Base-by-base conservation (phyloP, 2,113 vertebrate genomes). In the Sinocyclocheilus maitianheensis region DNA sequence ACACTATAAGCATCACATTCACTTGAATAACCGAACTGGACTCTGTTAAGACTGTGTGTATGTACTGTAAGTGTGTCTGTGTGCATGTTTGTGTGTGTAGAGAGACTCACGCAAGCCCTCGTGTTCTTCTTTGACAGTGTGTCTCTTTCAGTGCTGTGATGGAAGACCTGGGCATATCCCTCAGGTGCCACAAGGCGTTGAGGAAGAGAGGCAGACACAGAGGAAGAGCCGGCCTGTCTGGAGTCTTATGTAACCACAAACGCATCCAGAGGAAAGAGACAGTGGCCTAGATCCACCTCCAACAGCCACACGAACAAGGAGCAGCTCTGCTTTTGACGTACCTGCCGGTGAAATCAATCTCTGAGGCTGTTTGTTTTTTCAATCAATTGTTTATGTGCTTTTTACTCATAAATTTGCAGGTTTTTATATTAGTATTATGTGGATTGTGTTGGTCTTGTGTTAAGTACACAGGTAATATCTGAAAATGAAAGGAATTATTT, bases 81-180 rank as follows among this genome's bases (percentile, higher is more conserved):
- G 74, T 26, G 71, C 10, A 11, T 48, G 55, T 62, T 30, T 5
- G 12, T 55, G 18, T 34, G 20, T 30, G 40, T 65, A 18, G 34
- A 16, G 24, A 80, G 60, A 18, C 67, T 90, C 63, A 87, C 79
- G 48, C 40, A 53, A 62, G 81, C 34, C 58, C n/a, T 81, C 65
- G 55, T 77, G 77, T 85, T 12, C 76, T 93, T 75, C 91, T 88
- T 90, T 88, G 65, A 26, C 92, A 99, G 97, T 97, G 97, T 92
- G 93, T 96, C 89, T 97, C 96, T 91, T 97, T 98, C 91, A 96
- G 96, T 26, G 91, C 96, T 76, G 90, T 97, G 91, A 97, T 98
- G 97, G 97, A 98, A 91, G 97, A 98, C 83, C 93, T 97, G 90
- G 96, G 96, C n/a, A 94, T 97, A 89, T 97, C 96, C 40, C 96